phyloP scores from a whole-genome alignment of 2,888 invertebrate species.

The Drosophila paucipuncta region DNA sequence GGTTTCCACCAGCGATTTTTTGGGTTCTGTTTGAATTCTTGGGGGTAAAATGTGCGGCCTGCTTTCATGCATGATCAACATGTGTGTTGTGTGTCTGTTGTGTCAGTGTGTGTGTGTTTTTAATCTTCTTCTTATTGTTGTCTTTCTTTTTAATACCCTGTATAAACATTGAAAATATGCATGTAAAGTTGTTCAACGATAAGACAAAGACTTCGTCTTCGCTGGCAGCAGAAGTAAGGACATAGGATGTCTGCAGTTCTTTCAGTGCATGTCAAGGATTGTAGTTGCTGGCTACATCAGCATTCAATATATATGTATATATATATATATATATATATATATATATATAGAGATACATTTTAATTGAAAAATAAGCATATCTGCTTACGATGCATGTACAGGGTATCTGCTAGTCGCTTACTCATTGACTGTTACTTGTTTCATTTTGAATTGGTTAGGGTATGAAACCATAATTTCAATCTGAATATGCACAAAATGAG shows the following conservation, averaged over 20 bases:
- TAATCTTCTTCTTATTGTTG: conserved; percentile 22
- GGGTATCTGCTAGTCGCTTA: background rate
- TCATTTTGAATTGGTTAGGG: conserved; percentile 45
- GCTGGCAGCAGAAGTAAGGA: background rate
- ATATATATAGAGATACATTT: background rate
- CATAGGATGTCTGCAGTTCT: background rate
- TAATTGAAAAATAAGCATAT: background rate
- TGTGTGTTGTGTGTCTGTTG: conserved; percentile 55
- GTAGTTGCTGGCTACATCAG: background rate
- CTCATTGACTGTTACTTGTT: background rate
- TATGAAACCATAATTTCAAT: conserved; percentile 56
- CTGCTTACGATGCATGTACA: background rate
- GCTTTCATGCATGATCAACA: conserved; percentile 78
- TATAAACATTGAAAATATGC: background rate
- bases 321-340: background rate
- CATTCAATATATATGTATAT: background rate
- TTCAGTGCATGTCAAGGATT: background rate
- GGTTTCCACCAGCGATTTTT: conserved; percentile 33
- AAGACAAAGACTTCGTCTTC: background rate
- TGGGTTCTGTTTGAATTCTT: conserved; percentile 38
- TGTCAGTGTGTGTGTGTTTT: conserved; percentile 19
- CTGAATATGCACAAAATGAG: conserved; percentile 57
- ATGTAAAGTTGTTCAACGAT: background rate
- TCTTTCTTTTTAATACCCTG: conserved; percentile 18
- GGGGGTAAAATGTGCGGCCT: conserved; percentile 47